Conservation (phyloP, 2,113 vertebrate genomes). For the Origma solitaria region DNA sequence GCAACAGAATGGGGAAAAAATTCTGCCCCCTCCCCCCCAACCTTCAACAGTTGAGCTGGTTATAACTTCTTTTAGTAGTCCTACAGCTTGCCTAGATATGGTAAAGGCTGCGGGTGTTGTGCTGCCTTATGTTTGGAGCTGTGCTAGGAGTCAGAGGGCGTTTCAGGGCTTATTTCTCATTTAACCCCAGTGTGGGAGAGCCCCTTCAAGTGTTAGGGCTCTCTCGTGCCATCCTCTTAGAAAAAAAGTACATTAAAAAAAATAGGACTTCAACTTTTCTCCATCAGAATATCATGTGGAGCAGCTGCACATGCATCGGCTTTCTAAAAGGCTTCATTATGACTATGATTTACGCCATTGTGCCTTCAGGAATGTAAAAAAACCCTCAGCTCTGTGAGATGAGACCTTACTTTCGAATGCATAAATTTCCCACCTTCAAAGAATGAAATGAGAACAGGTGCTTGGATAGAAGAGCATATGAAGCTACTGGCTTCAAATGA, state of each 20-base stretch:
- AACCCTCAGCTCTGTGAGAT: neutral
- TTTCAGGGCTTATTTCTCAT: neutral
- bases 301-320: rapidly evolving
- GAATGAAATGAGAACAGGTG: neutral
- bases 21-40: no score
- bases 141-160: neutral
- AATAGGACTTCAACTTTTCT: neutral
- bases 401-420: neutral
- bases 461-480: neutral
- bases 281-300: neutral
- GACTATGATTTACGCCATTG: neutral
- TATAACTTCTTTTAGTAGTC: neutral
- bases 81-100: neutral
- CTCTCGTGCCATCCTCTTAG: neutral
- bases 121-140: neutral
- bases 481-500: neutral
- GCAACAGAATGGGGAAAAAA: no score
- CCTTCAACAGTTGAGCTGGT: no score
- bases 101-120: neutral
- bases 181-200: neutral
- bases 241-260: neutral
- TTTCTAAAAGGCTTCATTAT: neutral
- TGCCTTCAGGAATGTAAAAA: neutral
- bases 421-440: neutral
- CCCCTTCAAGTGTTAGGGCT: neutral